Evolutionary conservation across 2,797 vertebrate genomes (phyloP).

Genomic region (Pseudopleuronectes americanus): DNA sequence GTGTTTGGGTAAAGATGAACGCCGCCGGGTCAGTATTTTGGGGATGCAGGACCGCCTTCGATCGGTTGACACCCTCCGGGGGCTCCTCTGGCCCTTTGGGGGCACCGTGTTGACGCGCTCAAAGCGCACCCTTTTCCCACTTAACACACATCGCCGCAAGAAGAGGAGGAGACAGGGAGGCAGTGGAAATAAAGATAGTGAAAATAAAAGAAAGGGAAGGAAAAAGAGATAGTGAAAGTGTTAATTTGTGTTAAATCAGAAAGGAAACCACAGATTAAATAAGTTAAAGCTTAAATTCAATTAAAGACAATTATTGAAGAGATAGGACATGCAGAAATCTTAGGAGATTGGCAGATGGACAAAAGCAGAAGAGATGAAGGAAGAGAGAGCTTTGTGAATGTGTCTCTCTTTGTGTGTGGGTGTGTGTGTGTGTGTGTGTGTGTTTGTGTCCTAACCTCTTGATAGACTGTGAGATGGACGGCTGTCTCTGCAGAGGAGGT

Average conservation of each 20-base stretch:
- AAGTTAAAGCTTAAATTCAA: conserved; percentile 16
- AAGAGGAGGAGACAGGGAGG: conserved; percentile 14
- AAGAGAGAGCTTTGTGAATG: background rate
- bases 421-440: conserved; percentile 25
- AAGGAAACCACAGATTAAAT: conserved; percentile 21
- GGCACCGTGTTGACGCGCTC: conserved; percentile 93
- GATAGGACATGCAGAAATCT: conserved; percentile 16
- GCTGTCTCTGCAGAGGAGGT: conserved; percentile 86
- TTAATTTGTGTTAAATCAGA: conserved; percentile 41
- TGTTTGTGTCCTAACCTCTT: conserved; percentile 84
- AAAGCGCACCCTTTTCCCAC: conserved; percentile 92
- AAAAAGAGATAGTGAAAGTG: conserved; percentile 33
- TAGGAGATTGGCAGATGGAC: conserved; percentile 20
- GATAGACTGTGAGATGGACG: conserved; percentile 94
- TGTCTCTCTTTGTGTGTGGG: conserved; percentile 6
- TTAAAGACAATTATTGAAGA: conserved; percentile 12
- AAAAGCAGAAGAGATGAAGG: conserved; percentile 18
- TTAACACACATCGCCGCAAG: conserved; percentile 55
- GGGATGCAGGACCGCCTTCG: conserved; percentile 91
- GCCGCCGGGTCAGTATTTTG: conserved; percentile 81
- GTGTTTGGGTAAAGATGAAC: conserved; percentile 83
- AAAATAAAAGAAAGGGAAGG: conserved; percentile 29
- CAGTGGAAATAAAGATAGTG: conserved; percentile 6
- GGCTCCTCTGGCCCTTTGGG: conserved; percentile 84
- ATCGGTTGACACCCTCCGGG: conserved; percentile 79